These are phyloP conservation scores for Synergus itoensis DNA, from an alignment of 2,888 invertebrate species.

Conservation along the genomic window DNA sequence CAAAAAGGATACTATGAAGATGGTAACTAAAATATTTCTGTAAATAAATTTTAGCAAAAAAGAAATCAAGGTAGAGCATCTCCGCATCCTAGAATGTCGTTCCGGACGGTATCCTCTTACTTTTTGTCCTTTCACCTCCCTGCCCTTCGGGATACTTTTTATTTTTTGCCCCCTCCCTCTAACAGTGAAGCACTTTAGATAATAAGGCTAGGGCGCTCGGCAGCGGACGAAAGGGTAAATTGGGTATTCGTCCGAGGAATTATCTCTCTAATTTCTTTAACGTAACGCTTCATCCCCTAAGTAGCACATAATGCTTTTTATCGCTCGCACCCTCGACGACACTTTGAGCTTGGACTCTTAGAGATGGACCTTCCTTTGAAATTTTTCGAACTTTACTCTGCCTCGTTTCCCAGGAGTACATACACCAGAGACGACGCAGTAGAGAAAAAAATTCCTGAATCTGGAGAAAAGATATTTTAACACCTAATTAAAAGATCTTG, in stretches of 20 bases:
- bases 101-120: constrained; percentile 62
- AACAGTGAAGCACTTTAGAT: constrained; percentile 76
- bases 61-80: constrained; percentile 59
- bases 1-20: constrained; percentile 13
- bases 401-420: neutral
- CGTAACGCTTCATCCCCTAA: constrained; percentile 51
- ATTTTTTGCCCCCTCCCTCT: constrained; percentile 47
- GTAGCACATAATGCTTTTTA: constrained; percentile 40
- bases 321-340: constrained; percentile 33
- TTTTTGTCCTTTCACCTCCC: constrained; percentile 62
- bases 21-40: constrained; percentile 65
- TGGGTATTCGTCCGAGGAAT: constrained; percentile 77
- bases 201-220: constrained; percentile 74
- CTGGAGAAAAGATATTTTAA: neutral
- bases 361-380: constrained; percentile 15
- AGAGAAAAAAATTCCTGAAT: neutral
- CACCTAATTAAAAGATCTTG: neutral
- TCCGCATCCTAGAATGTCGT: constrained; percentile 57
- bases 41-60: constrained; percentile 73
- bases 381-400: neutral
- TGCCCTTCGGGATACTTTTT: constrained; percentile 12
- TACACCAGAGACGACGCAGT: neutral
- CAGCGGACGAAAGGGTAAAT: constrained; percentile 75
- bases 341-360: constrained; percentile 36
- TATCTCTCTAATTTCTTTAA: constrained; percentile 82